Conservation (phyloP, 2,797 vertebrate genomes). For the Anguilla marmorata region DNA sequence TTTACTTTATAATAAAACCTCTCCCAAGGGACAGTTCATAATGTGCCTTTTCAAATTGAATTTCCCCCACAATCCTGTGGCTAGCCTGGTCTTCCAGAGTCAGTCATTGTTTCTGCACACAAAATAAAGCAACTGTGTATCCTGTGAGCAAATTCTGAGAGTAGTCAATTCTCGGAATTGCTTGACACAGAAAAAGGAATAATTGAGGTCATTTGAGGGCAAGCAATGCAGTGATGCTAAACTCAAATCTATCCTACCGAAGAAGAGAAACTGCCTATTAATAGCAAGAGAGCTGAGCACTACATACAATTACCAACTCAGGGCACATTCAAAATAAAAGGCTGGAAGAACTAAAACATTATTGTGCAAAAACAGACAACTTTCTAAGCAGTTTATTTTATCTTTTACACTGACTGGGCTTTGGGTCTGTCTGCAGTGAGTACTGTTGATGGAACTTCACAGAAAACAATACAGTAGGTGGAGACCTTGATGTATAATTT, state of each 20-base stretch:
- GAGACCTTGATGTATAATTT: neutral
- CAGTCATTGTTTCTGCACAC: neutral
- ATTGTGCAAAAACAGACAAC: neutral
- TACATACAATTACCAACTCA: slow-evolving; percentile 15
- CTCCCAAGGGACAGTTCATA: neutral
- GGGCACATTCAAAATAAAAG: neutral
- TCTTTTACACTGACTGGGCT: neutral
- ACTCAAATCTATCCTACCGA: neutral
- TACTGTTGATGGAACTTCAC: neutral
- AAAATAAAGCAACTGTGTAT: slow-evolving; percentile 5
- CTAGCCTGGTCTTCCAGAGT: neutral
- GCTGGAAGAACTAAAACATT: neutral
- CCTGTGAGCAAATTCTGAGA: neutral
- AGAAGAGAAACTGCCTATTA: slow-evolving; percentile 7
- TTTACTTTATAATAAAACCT: neutral
- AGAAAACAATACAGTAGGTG: neutral
- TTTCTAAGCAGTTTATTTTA: neutral
- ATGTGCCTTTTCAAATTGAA: neutral
- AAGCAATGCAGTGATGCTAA: neutral
- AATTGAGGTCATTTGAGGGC: neutral
- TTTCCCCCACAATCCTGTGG: neutral
- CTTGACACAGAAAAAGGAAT: neutral
- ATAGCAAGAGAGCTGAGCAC: neutral
- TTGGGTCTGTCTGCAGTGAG: neutral
- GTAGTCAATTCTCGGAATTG: neutral